These are phyloP conservation scores for Sturmia bella DNA, from an alignment of 2,888 invertebrate species.

Conservation along the genomic window DNA sequence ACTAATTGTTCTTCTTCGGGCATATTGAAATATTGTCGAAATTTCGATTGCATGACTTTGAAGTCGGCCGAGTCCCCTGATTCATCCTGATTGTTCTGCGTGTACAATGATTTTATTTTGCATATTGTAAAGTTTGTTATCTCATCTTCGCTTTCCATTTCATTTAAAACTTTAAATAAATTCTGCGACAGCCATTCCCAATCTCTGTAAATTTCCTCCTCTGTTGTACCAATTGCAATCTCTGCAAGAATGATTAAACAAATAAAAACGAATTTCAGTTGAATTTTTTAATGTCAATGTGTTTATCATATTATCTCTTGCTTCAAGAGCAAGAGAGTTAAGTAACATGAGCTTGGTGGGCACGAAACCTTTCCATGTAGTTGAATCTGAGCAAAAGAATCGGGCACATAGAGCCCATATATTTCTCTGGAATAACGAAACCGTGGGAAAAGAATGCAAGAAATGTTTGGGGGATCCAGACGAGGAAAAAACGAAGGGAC, in stretches of 20 bases:
- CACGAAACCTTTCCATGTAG: no score
- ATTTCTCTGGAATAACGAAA: no score
- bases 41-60: conserved; percentile 93
- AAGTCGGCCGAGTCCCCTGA: conserved; percentile 80
- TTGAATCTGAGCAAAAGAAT: no score
- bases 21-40: conserved; percentile 93
- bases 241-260: conserved; percentile 83
- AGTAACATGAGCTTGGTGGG: no score
- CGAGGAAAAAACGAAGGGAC: no score
- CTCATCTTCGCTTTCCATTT: conserved; percentile 96
- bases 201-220: conserved; percentile 92
- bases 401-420: no score
- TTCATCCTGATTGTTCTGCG: conserved; percentile 84
- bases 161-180: conserved; percentile 91
- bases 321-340: no score
- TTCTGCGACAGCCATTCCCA: conserved; percentile 97
- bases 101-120: conserved; percentile 97
- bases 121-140: conserved; percentile 96
- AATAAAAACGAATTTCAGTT: no score
- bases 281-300: no score
- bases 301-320: no score
- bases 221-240: conserved; percentile 93
- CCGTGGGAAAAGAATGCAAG: no score
- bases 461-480: no score
- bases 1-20: conserved; percentile 97